phyloP scores from a whole-genome alignment of 1,140 invertebrate species.

The Drosophila lacertosa region DNA sequence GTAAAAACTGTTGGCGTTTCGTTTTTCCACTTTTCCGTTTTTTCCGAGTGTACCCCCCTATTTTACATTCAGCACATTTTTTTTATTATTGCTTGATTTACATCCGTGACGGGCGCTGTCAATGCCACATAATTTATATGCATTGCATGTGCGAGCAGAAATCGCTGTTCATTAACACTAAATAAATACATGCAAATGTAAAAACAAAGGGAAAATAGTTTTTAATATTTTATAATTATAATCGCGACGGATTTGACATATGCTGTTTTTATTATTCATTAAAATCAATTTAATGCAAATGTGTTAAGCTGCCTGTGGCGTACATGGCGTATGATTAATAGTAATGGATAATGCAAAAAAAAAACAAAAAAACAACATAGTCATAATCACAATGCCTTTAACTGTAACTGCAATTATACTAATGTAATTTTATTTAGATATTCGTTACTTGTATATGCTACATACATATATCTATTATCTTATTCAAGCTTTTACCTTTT shows the following conservation, averaged over 20 bases:
- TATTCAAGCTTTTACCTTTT: background rate
- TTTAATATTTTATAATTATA: conserved; percentile 66
- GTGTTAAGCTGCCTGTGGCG: conserved; percentile 1
- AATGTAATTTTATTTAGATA: too few relatives aligned
- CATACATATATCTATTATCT: too few relatives aligned
- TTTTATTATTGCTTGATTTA: conserved; percentile 15
- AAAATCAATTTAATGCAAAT: conserved; percentile 32
- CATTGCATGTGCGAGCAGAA: conserved; percentile 34
- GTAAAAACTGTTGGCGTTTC: conserved; percentile 74
- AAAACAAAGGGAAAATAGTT: conserved; percentile 7
- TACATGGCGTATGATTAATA: conserved; percentile 47
- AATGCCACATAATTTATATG: conserved; percentile 60
- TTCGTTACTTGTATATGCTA: too few relatives aligned
- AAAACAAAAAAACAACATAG: too few relatives aligned
- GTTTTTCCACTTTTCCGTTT: conserved; percentile 13
- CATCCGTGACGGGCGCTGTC: conserved; percentile 49
- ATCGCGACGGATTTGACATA: conserved; percentile 39
- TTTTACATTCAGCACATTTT: background rate
- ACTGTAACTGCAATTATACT: too few relatives aligned
- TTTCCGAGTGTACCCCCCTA: conserved; percentile 1
- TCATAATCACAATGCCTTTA: too few relatives aligned
- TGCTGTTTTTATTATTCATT: conserved; percentile 33
- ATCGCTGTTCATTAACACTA: conserved; percentile 53
- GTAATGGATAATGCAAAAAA: too few relatives aligned
- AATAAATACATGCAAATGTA: conserved; percentile 22